Conservation (phyloP, 2,113 vertebrate species). For the Xiphorhynchus elegans region DNA sequence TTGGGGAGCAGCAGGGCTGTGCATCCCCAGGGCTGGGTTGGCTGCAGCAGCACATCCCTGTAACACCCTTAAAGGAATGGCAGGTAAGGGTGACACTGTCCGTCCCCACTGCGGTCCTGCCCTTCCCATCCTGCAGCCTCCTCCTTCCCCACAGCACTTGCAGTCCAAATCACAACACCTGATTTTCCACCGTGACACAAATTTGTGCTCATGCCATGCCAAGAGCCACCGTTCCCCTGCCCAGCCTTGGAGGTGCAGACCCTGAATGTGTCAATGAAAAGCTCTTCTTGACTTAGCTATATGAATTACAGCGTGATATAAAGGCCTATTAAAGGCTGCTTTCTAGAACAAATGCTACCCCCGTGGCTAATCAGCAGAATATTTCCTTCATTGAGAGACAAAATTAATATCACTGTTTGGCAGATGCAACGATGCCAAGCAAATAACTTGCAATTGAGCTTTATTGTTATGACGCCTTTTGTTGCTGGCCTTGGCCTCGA, state of each 20-base stretch:
- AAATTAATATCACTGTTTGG: constrained; percentile 34
- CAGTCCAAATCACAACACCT: rapidly evolving
- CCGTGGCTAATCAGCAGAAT: constrained; percentile 23
- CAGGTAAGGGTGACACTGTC: rapidly evolving
- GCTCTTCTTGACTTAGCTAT: not conserved
- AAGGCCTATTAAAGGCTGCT: constrained; percentile 15
- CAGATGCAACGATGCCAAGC: not conserved
- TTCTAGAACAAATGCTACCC: constrained; percentile 47
- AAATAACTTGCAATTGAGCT: constrained; percentile 20
- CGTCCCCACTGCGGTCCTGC: not conserved
- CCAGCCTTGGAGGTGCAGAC: not conserved
- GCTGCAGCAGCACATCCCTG: rapidly evolving
- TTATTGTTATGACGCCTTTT: constrained; percentile 7
- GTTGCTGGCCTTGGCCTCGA: not conserved
- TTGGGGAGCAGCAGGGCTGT: not conserved
- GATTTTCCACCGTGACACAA: rapidly evolving
- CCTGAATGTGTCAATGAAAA: rapidly evolving
- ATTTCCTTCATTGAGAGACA: constrained; percentile 25
- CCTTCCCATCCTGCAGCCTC: not conserved
- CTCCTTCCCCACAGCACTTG: not conserved
- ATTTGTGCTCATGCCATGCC: rapidly evolving
- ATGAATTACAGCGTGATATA: not conserved
- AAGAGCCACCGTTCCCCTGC: rapidly evolving
- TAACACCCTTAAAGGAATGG: rapidly evolving
- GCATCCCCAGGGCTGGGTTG: rapidly evolving